Evolutionary conservation across 2,888 invertebrate genomes (phyloP).

Genomic region (Euzophera pinguis): DNA sequence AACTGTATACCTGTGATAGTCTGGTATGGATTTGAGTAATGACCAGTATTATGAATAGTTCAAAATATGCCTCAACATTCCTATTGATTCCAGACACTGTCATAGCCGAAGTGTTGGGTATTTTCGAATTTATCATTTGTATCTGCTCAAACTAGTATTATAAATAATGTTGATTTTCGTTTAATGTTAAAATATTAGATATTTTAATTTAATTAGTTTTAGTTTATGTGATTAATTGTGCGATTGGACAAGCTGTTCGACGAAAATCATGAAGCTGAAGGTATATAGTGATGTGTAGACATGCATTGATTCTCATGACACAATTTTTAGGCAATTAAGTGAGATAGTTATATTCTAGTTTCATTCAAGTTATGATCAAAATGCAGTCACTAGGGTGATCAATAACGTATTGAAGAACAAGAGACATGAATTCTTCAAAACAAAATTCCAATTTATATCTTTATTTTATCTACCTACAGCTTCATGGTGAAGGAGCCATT

Average conservation of each 20-base stretch:
- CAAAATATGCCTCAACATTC: conserved; percentile 19
- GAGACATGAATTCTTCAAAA: too few relatives aligned
- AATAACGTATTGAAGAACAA: too few relatives aligned
- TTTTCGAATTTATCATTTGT: conserved; percentile 16
- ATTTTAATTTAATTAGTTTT: conserved; percentile 22
- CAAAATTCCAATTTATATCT: too few relatives aligned
- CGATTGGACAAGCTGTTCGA: conserved; percentile 1
- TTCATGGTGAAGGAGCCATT: conserved; percentile 4
- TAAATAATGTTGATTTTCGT: conserved; percentile 13
- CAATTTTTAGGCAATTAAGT: neutral
- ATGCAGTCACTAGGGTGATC: too few relatives aligned
- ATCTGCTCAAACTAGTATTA: conserved; percentile 24
- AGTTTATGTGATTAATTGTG: neutral
- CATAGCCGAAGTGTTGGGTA: neutral
- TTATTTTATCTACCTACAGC: neutral
- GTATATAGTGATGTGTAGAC: neutral
- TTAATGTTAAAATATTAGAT: conserved; percentile 16
- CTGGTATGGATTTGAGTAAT: conserved; percentile 11
- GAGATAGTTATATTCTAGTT: too few relatives aligned
- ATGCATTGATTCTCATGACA: too few relatives aligned
- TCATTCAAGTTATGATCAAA: too few relatives aligned
- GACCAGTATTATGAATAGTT: conserved; percentile 20
- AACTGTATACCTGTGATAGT: conserved; percentile 23
- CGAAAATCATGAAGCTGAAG: neutral
- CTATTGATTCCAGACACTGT: conserved; percentile 19